Evolutionary conservation across 2,888 invertebrate species (phyloP).

Genomic region (Chalcis sispes): DNA sequence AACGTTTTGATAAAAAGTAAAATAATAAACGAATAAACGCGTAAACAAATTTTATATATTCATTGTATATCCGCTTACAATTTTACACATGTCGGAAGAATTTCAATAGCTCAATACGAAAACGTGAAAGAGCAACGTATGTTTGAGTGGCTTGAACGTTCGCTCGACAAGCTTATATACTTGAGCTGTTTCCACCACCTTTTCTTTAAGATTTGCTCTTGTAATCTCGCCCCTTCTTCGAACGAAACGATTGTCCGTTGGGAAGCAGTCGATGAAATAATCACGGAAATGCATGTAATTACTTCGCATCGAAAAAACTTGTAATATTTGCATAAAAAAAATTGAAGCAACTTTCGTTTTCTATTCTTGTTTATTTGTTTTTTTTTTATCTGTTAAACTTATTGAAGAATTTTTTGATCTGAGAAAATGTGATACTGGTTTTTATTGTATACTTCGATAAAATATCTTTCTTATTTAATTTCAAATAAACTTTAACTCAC

Average conservation of each 20-base stretch:
- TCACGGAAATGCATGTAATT: constrained; percentile 25
- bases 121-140: constrained; percentile 34
- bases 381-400: neutral
- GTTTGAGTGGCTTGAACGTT: constrained; percentile 39
- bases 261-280: constrained; percentile 23
- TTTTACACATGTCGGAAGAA: constrained; percentile 64
- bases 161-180: constrained; percentile 70
- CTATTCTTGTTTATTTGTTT: no score
- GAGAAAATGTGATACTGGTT: no score
- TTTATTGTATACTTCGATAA: no score
- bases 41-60: neutral
- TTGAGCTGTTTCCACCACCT: constrained; percentile 71
- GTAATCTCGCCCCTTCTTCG: constrained; percentile 64
- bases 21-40: no score
- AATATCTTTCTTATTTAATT: no score
- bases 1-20: no score
- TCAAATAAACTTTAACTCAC: no score
- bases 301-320: constrained; percentile 4
- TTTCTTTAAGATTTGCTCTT: constrained; percentile 66
- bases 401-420: no score
- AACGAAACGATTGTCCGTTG: constrained; percentile 48
- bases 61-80: constrained; percentile 62
- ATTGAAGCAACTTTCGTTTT: no score
- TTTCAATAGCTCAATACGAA: constrained; percentile 33
- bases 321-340: neutral